Conservation (phyloP, 1,140 invertebrate species). For the Platyscapa corneri region DNA sequence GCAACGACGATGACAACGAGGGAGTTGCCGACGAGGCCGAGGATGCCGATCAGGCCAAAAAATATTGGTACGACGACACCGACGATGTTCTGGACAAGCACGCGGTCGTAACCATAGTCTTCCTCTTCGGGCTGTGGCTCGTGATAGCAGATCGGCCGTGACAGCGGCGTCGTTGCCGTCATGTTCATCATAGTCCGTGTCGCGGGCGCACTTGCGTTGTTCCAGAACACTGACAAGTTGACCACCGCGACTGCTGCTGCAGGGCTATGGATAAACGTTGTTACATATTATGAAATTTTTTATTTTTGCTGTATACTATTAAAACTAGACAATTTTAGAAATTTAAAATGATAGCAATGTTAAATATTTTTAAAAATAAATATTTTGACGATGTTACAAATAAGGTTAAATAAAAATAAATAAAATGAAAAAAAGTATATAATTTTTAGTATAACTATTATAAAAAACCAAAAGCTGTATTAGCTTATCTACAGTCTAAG, state of each 20-base stretch:
- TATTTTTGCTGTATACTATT: background rate
- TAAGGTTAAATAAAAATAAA: too few species aligned
- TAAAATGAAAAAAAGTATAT: too few species aligned
- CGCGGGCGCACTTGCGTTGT: conserved; percentile 1
- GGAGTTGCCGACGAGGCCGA: conserved; percentile 91
- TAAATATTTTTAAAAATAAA: too few species aligned
- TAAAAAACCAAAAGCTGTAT: too few species aligned
- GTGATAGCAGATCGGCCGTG: conserved; percentile 2
- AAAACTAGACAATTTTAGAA: too few species aligned
- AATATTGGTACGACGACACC: conserved; percentile 87
- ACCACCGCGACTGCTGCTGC: background rate
- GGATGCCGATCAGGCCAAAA: conserved; percentile 90
- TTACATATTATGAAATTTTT: background rate
- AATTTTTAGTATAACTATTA: too few species aligned
- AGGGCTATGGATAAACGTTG: background rate
- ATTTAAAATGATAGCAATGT: too few species aligned
- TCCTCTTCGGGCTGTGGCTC: conserved; percentile 51
- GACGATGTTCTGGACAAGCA: conserved; percentile 78
- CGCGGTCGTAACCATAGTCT: conserved; percentile 61
- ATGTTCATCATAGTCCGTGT: background rate
- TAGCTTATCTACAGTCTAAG: too few species aligned
- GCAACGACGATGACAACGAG: conserved; percentile 90
- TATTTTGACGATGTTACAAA: too few species aligned
- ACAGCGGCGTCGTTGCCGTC: background rate
- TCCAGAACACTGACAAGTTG: conserved; percentile 25